Conservation (phyloP, 2,888 invertebrate genomes). For the Linhomoeus sp. region DNA sequence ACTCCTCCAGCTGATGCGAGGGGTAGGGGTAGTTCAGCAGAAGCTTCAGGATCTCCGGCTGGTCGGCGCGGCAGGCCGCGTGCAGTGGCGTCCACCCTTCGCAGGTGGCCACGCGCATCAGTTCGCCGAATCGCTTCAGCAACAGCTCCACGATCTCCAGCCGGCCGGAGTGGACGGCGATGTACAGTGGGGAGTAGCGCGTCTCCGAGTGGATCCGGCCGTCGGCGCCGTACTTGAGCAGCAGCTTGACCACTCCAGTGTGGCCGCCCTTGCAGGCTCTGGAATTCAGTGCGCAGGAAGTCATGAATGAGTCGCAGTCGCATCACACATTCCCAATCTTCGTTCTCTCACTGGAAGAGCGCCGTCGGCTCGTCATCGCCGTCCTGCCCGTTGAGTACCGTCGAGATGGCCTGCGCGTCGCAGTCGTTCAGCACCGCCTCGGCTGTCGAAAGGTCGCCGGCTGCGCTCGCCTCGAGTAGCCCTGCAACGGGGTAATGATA, state of each 20-base stretch:
- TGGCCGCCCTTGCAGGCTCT: conserved; percentile 71
- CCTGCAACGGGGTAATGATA: conserved; percentile 32
- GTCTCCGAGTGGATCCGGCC: conserved; percentile 72
- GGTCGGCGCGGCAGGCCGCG: conserved; percentile 66
- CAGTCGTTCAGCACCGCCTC: conserved; percentile 34
- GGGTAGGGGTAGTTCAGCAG: conserved; percentile 62
- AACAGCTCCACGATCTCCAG: conserved; percentile 52
- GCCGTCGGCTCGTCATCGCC: conserved; percentile 69
- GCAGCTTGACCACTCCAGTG: conserved; percentile 49
- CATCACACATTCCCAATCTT: too few species aligned
- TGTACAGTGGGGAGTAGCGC: conserved; percentile 73
- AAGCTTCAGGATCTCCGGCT: conserved; percentile 51
- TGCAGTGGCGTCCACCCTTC: conserved; percentile 80
- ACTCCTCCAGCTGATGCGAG: conserved; percentile 40
- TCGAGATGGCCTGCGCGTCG: conserved; percentile 15
- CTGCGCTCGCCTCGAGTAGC: conserved; percentile 51
- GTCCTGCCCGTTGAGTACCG: conserved; percentile 42
- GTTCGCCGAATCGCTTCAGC: conserved; percentile 57
- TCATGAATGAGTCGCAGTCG: not conserved
- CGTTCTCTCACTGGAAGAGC: conserved; percentile 61
- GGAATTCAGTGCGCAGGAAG: conserved; percentile 9
- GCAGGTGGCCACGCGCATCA: conserved; percentile 62
- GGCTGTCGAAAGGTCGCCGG: conserved; percentile 49
- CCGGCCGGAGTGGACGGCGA: conserved; percentile 67
- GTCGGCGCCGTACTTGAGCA: conserved; percentile 64